Percentiles rank a stretch among this genome's conserved stretches.
These are phyloP conservation scores for Drosophila mayri DNA, from an alignment of 1,140 invertebrate species.

Conservation along the genomic window DNA sequence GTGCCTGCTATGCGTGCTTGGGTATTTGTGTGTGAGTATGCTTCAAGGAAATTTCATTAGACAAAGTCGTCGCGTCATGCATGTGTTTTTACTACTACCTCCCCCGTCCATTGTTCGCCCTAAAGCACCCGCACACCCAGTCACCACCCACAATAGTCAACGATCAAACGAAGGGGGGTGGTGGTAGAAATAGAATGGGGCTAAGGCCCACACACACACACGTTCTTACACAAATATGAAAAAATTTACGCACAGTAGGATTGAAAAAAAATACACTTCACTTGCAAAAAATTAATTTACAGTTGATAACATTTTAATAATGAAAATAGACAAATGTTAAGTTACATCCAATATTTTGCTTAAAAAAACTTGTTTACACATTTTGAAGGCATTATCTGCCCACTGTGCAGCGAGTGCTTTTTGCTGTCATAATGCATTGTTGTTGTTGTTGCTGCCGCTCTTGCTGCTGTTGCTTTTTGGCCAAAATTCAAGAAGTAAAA, in stretches of 20 bases:
- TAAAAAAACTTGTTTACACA: neutral
- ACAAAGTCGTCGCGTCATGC: constrained; percentile 50
- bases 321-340: neutral
- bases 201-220: constrained; percentile 33
- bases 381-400: neutral
- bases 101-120: neutral
- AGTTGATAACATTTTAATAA: too few species aligned
- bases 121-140: neutral
- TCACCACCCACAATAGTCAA: constrained; percentile 22
- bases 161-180: constrained; percentile 20
- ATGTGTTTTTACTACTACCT: constrained; percentile 16
- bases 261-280: neutral
- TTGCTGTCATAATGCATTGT: constrained; percentile 47
- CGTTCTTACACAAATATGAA: constrained; percentile 22
- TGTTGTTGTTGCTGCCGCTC: constrained; percentile 50
- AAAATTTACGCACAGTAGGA: constrained; percentile 33
- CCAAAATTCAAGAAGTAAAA: constrained; percentile 74
- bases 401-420: constrained; percentile 33
- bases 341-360: neutral
- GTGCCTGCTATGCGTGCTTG: constrained; percentile 1
- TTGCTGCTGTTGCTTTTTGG: constrained; percentile 55
- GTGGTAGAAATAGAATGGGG: constrained; percentile 41
- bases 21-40: constrained; percentile 4
- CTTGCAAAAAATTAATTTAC: neutral
- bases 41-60: constrained; percentile 68